Evolutionary conservation across 2,797 vertebrate genomes (phyloP).

Genomic region (Coccyzus lansbergi): DNA sequence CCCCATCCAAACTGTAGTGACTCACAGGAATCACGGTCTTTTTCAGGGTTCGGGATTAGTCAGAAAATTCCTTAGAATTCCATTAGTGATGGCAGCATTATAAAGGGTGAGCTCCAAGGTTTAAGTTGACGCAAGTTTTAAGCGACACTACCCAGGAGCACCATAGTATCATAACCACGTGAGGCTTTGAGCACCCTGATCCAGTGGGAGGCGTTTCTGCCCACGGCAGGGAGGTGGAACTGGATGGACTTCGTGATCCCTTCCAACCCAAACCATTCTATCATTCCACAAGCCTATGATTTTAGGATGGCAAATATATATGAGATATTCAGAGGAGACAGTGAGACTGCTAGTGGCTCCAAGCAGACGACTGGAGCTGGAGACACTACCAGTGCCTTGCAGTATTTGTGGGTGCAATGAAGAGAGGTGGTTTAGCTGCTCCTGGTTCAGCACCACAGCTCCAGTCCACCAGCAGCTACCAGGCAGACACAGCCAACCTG

Average conservation of each 20-base stretch:
- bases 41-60: background rate
- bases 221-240: too few relatives aligned
- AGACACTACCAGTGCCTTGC: background rate
- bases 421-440: background rate
- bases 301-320: background rate
- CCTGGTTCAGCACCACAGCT: background rate
- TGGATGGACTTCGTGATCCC: too few relatives aligned
- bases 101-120: background rate
- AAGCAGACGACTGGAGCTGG: background rate
- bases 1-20: background rate
- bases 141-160: background rate
- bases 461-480: background rate
- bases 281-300: background rate
- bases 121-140: too few relatives aligned
- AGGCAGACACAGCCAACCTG: background rate
- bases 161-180: background rate
- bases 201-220: too few relatives aligned
- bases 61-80: background rate
- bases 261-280: too few relatives aligned
- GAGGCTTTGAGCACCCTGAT: too few relatives aligned
- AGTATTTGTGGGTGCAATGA: too few relatives aligned
- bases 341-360: background rate
- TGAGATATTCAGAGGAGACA: background rate
- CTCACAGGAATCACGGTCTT: background rate
- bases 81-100: fast-evolving